A percentile compares a stretch with the other conserved stretches of the same genome.
These are phyloP conservation scores for Hirundichthys speculiger DNA, from an alignment of 2,113 vertebrate genomes.

Conservation along the genomic window DNA sequence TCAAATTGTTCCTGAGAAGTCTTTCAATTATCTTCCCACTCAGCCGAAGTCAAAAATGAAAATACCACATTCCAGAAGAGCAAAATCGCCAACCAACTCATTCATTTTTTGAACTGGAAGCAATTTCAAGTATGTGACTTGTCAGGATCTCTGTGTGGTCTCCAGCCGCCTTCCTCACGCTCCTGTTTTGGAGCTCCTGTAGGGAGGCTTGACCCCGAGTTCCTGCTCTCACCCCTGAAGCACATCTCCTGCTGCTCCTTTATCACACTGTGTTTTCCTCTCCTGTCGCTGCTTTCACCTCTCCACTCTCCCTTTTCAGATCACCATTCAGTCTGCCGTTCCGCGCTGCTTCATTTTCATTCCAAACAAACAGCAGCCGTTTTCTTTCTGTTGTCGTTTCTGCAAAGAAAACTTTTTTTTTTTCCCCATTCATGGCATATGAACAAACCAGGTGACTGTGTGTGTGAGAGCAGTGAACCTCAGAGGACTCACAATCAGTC, in stretches of 20 bases:
- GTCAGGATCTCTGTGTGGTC: conserved; percentile 52
- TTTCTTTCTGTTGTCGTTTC: conserved; percentile 23
- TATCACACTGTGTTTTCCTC: conserved; percentile 42
- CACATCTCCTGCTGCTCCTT: conserved; percentile 50
- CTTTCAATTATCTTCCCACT: conserved; percentile 30
- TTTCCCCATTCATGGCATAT: neutral
- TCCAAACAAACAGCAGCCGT: conserved; percentile 58
- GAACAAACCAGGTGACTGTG: conserved; percentile 1
- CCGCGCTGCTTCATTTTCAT: conserved; percentile 52
- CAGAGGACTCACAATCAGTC: conserved; percentile 57
- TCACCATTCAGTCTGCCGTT: conserved; percentile 40
- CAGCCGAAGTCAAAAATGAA: conserved; percentile 28
- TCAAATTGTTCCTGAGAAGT: too few relatives aligned
- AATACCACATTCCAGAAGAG: conserved; percentile 27
- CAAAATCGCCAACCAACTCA: conserved; percentile 16
- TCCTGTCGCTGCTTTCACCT: conserved; percentile 28
- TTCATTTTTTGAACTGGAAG: conserved; percentile 30
- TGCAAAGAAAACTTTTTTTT: conserved; percentile 32
- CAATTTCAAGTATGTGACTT: conserved; percentile 44
- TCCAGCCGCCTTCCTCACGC: conserved; percentile 1
- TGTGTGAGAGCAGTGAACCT: conserved; percentile 45
- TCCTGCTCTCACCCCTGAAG: conserved; percentile 45
- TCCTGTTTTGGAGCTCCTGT: conserved; percentile 18
- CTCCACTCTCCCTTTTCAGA: conserved; percentile 45
- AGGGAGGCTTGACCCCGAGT: conserved; percentile 44